Percentiles rank a stretch among this genome's conserved stretches.
phyloP scores from a whole-genome alignment of 92 coral and sea anemone genomes.

The Pocillopora meandrina region DNA sequence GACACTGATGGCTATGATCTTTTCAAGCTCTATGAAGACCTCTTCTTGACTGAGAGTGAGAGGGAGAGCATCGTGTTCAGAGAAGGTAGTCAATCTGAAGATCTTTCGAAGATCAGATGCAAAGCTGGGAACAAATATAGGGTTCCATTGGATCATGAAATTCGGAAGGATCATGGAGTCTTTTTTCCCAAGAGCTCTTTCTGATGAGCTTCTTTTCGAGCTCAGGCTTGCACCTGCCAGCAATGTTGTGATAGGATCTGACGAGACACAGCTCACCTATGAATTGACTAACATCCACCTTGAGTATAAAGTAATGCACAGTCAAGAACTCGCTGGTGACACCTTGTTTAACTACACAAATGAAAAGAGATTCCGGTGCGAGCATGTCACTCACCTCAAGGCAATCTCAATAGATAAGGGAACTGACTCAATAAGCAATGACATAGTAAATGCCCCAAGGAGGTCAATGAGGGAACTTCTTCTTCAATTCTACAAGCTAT shows the following conservation, averaged over 20 bases:
- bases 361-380: conserved; percentile 8
- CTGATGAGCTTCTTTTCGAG: no score
- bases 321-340: background rate
- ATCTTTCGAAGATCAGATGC: background rate
- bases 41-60: no score
- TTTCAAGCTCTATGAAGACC: no score
- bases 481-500: conserved; percentile 30
- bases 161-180: conserved; percentile 21
- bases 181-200: background rate
- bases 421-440: background rate
- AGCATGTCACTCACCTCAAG: conserved; percentile 9
- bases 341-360: background rate
- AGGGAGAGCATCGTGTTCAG: no score
- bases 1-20: no score
- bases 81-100: no score
- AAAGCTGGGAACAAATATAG: background rate
- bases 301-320: conserved; percentile 4
- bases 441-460: background rate
- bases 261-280: no score
- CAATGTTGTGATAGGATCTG: no score
- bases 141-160: conserved; percentile 2
- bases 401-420: background rate
- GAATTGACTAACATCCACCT: conserved; percentile 19
- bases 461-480: conserved; percentile 22
- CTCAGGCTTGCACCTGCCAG: no score